Conservation (phyloP, 2,113 vertebrate species). For the Ictidomys tridecemlineatus region DNA sequence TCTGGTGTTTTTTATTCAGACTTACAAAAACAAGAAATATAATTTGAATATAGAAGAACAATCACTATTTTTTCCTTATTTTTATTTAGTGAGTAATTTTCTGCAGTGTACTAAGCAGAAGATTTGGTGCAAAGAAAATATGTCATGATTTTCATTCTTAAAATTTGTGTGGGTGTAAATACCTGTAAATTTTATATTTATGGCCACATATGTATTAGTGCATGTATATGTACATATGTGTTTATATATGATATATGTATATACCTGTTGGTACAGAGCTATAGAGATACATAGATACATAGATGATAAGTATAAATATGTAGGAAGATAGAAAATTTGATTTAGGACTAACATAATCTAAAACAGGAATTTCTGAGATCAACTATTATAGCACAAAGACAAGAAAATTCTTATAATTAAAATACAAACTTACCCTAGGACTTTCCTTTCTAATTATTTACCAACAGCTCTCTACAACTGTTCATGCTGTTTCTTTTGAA, state of each 20-base stretch:
- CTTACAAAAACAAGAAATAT: background rate
- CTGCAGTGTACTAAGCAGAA: background rate
- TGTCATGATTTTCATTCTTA: background rate
- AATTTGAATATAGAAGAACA: background rate
- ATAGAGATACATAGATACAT: background rate
- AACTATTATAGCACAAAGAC: background rate
- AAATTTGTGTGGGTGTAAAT: background rate
- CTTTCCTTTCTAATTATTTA: slow-evolving; percentile 22
- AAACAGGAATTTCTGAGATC: background rate
- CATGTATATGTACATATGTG: background rate
- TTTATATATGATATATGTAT: background rate
- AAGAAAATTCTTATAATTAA: background rate
- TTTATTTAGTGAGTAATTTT: slow-evolving; percentile 1
- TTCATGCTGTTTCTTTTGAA: background rate
- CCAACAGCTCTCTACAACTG: background rate
- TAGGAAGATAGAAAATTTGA: background rate
- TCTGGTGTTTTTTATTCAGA: background rate
- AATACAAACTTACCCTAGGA: background rate
- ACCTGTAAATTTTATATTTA: background rate
- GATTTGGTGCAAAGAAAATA: background rate
- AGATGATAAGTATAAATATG: background rate
- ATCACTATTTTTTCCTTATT: background rate
- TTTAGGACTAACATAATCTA: background rate
- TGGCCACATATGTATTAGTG: background rate
- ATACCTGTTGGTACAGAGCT: background rate